Base-by-base conservation (phyloP, 2,888 invertebrate genomes). In the Darwinula stevensoni region DNA sequence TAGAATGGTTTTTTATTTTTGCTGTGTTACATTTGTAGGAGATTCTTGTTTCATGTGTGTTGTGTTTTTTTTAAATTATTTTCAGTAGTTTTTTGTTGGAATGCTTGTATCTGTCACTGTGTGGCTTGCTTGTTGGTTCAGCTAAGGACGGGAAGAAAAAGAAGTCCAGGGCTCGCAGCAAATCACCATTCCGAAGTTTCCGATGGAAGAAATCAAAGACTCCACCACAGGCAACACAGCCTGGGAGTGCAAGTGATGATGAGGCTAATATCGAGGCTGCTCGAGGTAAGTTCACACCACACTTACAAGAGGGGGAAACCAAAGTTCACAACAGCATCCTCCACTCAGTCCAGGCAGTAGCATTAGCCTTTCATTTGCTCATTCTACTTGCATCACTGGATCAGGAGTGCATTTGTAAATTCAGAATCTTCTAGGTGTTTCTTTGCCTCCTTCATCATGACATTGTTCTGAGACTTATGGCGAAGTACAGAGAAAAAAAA, bases 141-240 rank as follows among this genome's bases (percentile, higher is more conserved):
- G n/a, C 6, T 6, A 22, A 22, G n/a, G 22, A 39, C 71, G 76
- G 51, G 62, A 64, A 45, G 65, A 65, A 36, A 61, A 62, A 39
- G 64, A 65, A 41, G 54, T 59, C 39, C 58, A 58, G 33, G 43
- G 75, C 80, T 44, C 67, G 82, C 47, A 80, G 80, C 61, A 80
- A 80, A 61, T 80, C 80, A 46, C 82, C 82, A 39, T 82, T 82
- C 67, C 63, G 78, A 51, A 78, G 75, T 58, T 78, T 78, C 64
- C 65, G 78, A 41, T 78, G 76, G 76, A 71, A 71, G 59, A 74
- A 74, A 52, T 44, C 46, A 39, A 48, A 49, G 39, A 40, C 40
- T 12, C n/a, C n/a, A n/a, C 65, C 69, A 40, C 61, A 65, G 53
- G 53, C 59, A 41, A 40, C 43, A 30, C 40, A 41, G 36, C 43